A percentile compares a stretch with the other conserved stretches of the same genome.
Conservation (phyloP, 2,797 vertebrate genomes). For the Chelon auratus region DNA sequence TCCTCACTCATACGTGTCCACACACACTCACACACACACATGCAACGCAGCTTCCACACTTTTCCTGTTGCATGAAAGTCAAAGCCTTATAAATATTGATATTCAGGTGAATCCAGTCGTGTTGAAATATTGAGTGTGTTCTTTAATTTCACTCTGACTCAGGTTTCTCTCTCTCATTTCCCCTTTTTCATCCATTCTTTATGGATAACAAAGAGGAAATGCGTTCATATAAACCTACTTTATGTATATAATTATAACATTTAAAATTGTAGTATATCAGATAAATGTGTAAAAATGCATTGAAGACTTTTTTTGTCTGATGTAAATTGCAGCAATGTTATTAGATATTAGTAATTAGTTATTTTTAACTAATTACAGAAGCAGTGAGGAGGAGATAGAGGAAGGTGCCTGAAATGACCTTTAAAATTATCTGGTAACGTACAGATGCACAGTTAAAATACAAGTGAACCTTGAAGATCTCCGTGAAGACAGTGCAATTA, state of each 20-base stretch:
- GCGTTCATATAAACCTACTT: constrained; percentile 4
- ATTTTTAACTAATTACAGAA: not conserved
- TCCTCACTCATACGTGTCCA: constrained; percentile 11
- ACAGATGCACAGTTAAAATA: not conserved
- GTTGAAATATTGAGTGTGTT: constrained; percentile 26
- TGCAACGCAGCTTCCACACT: constrained; percentile 9
- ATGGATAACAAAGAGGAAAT: constrained; percentile 18
- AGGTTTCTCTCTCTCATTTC: constrained; percentile 8
- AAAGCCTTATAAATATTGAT: constrained; percentile 55
- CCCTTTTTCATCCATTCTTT: constrained; percentile 4
- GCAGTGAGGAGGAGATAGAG: not conserved
- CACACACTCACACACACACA: constrained; percentile 19
- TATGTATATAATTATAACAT: not conserved
- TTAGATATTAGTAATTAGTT: not conserved
- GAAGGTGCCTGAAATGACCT: not conserved
- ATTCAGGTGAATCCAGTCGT: constrained; percentile 29
- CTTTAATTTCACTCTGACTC: constrained; percentile 29
- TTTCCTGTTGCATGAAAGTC: constrained; percentile 34
- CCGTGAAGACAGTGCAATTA: not conserved
- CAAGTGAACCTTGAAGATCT: not conserved
- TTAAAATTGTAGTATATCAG: constrained; percentile 10
- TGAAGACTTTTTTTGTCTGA: constrained; percentile 12
- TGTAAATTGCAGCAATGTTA: not conserved
- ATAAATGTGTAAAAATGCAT: constrained; percentile 3
- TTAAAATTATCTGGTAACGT: not conserved